phyloP scores from a whole-genome alignment of 2,797 vertebrate species.

The Antennarius maculatus region DNA sequence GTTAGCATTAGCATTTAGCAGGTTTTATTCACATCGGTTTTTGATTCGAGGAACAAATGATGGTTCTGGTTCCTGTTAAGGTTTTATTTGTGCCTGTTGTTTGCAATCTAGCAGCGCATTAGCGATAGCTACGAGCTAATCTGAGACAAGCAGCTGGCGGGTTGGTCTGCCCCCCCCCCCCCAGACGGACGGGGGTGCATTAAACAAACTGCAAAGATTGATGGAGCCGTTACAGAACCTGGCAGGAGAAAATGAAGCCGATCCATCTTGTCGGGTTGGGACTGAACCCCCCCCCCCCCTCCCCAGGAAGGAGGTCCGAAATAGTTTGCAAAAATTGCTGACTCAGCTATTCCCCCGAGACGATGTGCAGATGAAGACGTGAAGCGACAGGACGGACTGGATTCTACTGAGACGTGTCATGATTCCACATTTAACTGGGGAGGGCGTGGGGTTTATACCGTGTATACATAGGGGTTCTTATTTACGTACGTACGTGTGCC shows the following conservation, averaged over 20 bases:
- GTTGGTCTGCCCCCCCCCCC: too few species aligned
- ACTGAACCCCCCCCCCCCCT: too few species aligned
- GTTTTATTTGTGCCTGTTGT: constrained; percentile 31
- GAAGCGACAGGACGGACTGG: background rate
- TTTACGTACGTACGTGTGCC: background rate
- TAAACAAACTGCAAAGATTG: constrained; percentile 40
- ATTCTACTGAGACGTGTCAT: background rate
- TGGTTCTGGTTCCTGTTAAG: background rate
- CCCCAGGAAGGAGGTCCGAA: too few species aligned
- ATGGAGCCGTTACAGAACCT: constrained; percentile 35
- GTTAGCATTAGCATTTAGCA: background rate
- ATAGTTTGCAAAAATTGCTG: too few species aligned
- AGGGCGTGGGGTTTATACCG: too few species aligned
- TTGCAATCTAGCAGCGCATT: constrained; percentile 16
- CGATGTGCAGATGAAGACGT: too few species aligned
- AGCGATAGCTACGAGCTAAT: constrained; percentile 29
- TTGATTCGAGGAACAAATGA: background rate
- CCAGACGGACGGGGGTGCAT: constrained; percentile 53
- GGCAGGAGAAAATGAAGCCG: constrained; percentile 20
- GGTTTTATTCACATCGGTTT: background rate
- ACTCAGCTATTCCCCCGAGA: too few species aligned
- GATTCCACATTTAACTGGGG: too few species aligned
- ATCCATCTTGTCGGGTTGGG: constrained; percentile 24
- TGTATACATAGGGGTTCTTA: too few species aligned
- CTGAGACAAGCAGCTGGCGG: constrained; percentile 56